phyloP scores from a whole-genome alignment of 1,140 invertebrate species.

The Aphelinus certus region DNA sequence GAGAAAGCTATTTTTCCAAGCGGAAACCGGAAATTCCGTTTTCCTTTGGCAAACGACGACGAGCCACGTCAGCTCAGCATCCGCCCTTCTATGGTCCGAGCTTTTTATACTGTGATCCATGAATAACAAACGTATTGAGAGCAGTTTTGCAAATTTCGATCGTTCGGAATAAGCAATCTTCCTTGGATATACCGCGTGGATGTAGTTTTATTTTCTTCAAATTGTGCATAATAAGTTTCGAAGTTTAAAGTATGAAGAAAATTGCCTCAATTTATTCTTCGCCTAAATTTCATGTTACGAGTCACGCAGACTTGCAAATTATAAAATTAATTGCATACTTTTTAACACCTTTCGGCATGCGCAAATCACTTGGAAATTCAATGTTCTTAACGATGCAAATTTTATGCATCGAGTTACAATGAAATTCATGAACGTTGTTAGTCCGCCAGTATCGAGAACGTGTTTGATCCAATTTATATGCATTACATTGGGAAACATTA shows the following conservation, averaged over 20 bases:
- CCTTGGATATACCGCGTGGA: no score
- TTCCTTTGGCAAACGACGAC: slow-evolving; percentile 46
- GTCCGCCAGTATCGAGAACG: slow-evolving; percentile 24
- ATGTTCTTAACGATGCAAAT: slow-evolving; percentile 34
- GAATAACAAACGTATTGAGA: neutral
- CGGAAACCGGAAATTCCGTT: slow-evolving; percentile 52
- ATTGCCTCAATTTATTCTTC: no score
- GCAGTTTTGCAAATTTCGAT: no score
- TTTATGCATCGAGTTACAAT: slow-evolving; percentile 37
- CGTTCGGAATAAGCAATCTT: no score
- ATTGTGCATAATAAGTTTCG: no score
- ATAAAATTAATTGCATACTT: slow-evolving; percentile 28
- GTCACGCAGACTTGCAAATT: slow-evolving; percentile 1
- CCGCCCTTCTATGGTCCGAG: slow-evolving; percentile 45
- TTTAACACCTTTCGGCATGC: slow-evolving; percentile 34
- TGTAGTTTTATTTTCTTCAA: no score
- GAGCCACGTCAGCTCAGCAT: slow-evolving; percentile 54
- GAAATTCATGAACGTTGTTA: slow-evolving; percentile 35
- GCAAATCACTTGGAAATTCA: slow-evolving; percentile 25
- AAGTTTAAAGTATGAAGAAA: no score
- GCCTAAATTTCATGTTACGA: no score
- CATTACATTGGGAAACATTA: slow-evolving; percentile 27
- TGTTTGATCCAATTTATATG: slow-evolving; percentile 34
- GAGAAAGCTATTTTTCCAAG: slow-evolving; percentile 49
- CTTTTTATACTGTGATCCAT: slow-evolving; percentile 18